Base-by-base conservation (phyloP, 2,797 vertebrate species). In the Psittacula derbiana region DNA sequence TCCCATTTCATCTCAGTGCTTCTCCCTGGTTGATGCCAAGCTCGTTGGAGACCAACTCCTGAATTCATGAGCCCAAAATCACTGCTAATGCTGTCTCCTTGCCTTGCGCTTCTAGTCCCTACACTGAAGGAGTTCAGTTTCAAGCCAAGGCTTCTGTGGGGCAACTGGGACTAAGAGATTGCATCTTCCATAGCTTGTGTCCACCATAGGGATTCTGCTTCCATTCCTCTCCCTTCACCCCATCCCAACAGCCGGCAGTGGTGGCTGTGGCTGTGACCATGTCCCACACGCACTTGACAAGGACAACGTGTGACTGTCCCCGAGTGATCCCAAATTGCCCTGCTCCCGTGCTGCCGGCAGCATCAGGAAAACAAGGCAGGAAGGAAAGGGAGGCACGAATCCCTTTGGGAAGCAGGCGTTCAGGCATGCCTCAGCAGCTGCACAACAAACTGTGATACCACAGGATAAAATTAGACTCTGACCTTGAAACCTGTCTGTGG, bases 381-480 rank as follows among this genome's bases (percentile, higher is more conserved):
- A 27, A 58, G 89, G 65, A 36, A 53, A 64, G 8, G 0, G 2
- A 71, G 47, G 62, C 3, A 11, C 40, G 19, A 21, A 84, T 71
- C 71, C 31, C 65, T 78, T 33, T 6, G 58, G 66, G 85, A 13
- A 67, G 40, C 21, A 53, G 73, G 49, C 4, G 0, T 43, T 75
- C 74, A 46, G 69, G 55, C 52, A 6, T 33, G 73, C 53, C 55
- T 70, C 79, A 58, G 91, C 87, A 73, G 80, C 83, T 79, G 69
- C 36, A 2, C 38, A 25, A 30, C 21, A 79, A 47, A 16, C 55
- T 25, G 81, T 91, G 75, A 50, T 58, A 90, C 69, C 80, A 91
- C 80, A 62, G 62, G 80, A 84, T 88, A 88, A 95, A 93, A 95
- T 93, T 81, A 93, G 92, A 71, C 19, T 90, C 80, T 79, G 80